Conservation (phyloP, 2,113 vertebrate genomes). For the Sapayoa aenigma region DNA sequence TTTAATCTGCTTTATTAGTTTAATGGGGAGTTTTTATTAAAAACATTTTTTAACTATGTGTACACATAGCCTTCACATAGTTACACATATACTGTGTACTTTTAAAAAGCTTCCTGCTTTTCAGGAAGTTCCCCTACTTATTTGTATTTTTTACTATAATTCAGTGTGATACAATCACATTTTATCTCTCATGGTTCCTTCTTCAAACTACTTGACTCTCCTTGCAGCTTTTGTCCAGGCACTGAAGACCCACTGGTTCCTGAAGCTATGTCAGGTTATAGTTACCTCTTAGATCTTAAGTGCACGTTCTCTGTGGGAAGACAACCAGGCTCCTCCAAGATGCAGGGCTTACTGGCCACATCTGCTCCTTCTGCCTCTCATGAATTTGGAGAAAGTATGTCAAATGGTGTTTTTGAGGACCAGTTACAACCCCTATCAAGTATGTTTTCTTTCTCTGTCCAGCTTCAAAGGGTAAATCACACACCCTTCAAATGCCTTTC, state of each 20-base stretch:
- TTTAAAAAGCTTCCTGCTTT: background rate
- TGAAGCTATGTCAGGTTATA: background rate
- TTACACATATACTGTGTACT: background rate
- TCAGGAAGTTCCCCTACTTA: background rate
- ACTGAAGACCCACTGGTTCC: background rate
- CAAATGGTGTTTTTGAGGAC: background rate
- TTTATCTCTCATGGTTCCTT: background rate
- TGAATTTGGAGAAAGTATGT: background rate
- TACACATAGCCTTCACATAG: background rate
- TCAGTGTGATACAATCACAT: background rate
- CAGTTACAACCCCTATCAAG: background rate
- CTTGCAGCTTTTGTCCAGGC: background rate
- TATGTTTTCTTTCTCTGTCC: background rate
- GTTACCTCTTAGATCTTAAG: background rate
- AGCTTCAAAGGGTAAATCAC: background rate
- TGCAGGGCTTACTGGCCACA: fast-evolving
- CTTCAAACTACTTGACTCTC: background rate
- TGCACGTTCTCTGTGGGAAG: fast-evolving
- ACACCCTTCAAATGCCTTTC: background rate
- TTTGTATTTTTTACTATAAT: background rate
- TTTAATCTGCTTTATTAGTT: background rate
- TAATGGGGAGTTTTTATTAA: fast-evolving
- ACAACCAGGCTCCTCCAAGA: background rate
- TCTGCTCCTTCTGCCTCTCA: background rate
- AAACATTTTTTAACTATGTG: background rate